phyloP scores from a whole-genome alignment of 2,888 invertebrate species.

The Scaptomyza flava region DNA sequence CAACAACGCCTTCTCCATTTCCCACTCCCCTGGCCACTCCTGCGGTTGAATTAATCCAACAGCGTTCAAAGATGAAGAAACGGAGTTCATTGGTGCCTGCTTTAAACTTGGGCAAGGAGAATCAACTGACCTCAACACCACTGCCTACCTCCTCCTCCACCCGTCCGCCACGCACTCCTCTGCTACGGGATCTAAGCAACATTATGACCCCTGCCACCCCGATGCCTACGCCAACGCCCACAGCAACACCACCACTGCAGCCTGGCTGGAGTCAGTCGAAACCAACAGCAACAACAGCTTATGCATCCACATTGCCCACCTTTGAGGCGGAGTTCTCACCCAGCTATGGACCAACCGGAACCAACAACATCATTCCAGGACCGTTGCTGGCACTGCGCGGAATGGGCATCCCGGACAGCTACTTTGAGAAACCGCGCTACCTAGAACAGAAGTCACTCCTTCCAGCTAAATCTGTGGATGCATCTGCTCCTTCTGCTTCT shows the following conservation, averaged over 20 bases:
- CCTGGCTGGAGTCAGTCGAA: background rate
- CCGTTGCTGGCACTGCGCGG: conserved; percentile 83
- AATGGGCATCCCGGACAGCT: conserved; percentile 83
- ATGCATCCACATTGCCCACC: conserved; percentile 81
- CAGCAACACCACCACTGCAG: background rate
- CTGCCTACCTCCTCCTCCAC: conserved; percentile 42
- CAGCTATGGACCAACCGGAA: conserved; percentile 44
- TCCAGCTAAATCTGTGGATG: background rate
- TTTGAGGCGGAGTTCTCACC: conserved; percentile 84
- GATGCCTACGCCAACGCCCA: background rate
- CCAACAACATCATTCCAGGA: conserved; percentile 71
- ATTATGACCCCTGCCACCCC: conserved; percentile 44
- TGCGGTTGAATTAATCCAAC: background rate
- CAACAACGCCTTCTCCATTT: background rate
- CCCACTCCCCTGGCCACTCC: conserved; percentile 3
- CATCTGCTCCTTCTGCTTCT: background rate
- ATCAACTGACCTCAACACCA: conserved; percentile 81
- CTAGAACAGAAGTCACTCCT: conserved; percentile 56
- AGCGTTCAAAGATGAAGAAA: conserved; percentile 37
- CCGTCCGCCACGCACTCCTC: conserved; percentile 31
- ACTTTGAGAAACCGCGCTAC: conserved; percentile 84
- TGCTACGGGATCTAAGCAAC: conserved; percentile 79
- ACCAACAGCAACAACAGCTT: conserved; percentile 47
- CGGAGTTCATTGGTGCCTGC: conserved; percentile 50
- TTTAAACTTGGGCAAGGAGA: conserved; percentile 72